Percentiles rank a stretch among this genome's conserved stretches.
Evolutionary conservation across 2,113 vertebrate genomes (phyloP).

Genomic region (Solenodon paradoxus): DNA sequence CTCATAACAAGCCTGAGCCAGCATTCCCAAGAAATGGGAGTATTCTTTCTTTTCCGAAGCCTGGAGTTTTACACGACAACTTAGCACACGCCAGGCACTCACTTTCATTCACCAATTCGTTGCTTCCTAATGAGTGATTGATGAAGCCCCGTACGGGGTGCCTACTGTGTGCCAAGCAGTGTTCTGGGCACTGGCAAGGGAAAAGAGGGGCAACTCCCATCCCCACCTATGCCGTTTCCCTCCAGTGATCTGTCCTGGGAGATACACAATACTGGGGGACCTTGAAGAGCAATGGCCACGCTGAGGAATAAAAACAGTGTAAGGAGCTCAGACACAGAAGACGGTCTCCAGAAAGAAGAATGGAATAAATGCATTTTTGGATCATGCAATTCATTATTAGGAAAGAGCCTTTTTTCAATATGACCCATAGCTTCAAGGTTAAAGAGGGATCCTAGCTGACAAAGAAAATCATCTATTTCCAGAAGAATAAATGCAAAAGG

Average conservation of each 20-base stretch:
- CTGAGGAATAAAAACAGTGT: not conserved
- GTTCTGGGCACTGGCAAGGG: not conserved
- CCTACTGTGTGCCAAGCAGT: not conserved
- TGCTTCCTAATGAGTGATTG: not conserved
- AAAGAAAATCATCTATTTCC: no score
- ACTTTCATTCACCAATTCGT: not conserved
- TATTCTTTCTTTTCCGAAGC: not conserved
- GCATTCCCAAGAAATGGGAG: not conserved
- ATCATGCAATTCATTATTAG: no score
- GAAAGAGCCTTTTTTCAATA: no score
- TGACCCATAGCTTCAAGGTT: no score
- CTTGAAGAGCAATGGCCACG: not conserved
- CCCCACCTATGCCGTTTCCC: not conserved
- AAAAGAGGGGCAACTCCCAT: not conserved
- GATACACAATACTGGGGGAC: not conserved
- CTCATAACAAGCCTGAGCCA: slow-evolving; percentile 27
- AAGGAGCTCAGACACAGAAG: not conserved
- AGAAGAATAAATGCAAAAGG: no score
- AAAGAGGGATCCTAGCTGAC: no score
- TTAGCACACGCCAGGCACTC: not conserved
- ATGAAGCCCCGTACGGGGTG: not conserved
- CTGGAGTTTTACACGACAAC: not conserved
- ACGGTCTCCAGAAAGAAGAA: no score
- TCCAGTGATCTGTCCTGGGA: not conserved
- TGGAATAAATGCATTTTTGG: no score